phyloP scores from a whole-genome alignment of 2,888 invertebrate species.

The Ditula angustiorana region DNA sequence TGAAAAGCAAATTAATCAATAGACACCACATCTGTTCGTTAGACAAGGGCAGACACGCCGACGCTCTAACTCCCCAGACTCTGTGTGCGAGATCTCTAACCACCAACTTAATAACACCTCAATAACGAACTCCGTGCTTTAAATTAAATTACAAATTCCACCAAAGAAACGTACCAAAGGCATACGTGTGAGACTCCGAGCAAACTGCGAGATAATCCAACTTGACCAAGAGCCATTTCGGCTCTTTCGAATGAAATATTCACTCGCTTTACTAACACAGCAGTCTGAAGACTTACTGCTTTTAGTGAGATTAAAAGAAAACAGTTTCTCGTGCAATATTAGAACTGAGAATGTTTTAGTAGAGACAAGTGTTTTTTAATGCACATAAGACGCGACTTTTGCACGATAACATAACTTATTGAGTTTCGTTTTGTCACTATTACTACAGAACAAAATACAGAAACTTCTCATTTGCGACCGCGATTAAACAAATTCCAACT shows the following conservation, averaged over 20 bases:
- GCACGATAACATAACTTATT: neutral
- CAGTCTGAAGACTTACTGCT: slow-evolving; percentile 21
- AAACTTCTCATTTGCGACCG: too few species aligned
- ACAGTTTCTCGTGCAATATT: slow-evolving; percentile 29
- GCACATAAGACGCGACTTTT: neutral
- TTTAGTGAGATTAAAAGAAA: slow-evolving; percentile 34
- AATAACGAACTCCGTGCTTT: neutral
- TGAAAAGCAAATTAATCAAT: too few species aligned
- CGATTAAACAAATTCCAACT: too few species aligned
- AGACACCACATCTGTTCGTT: too few species aligned
- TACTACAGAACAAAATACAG: too few species aligned
- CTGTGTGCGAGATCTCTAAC: too few species aligned
- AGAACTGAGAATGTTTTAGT: slow-evolving; percentile 11
- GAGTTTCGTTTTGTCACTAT: too few species aligned
- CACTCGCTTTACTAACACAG: slow-evolving; percentile 18
- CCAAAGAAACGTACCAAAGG: neutral
- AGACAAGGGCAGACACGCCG: too few species aligned
- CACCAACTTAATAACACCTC: too few species aligned
- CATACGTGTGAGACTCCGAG: neutral
- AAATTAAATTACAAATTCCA: neutral
- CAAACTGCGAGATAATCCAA: neutral
- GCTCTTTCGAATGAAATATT: slow-evolving; percentile 26
- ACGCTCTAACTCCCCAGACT: too few species aligned
- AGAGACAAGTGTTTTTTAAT: neutral
- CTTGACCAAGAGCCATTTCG: slow-evolving; percentile 5